Evolutionary conservation across 1,140 invertebrate genomes (phyloP).

Genomic region (Drosophila sp.): DNA sequence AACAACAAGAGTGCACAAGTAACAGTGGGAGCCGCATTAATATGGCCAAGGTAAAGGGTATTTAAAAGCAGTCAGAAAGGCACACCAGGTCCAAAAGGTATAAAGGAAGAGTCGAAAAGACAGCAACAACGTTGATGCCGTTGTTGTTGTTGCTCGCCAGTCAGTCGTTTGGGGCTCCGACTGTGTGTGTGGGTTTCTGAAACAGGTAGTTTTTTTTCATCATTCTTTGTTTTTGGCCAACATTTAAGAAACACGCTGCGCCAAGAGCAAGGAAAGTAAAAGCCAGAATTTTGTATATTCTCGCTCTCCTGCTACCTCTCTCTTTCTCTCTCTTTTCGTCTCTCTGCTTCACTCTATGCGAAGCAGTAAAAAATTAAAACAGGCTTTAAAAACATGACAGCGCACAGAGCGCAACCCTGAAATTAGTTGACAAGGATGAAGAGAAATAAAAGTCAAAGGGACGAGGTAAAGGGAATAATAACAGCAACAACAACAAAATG

Average conservation of each 20-base stretch:
- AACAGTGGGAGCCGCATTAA: constrained; percentile 82
- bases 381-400: constrained; percentile 80
- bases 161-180: constrained; percentile 42
- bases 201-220: constrained; percentile 69
- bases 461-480: constrained; percentile 23
- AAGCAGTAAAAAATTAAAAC: constrained; percentile 69
- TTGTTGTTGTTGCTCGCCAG: constrained; percentile 40
- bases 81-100: constrained; percentile 24
- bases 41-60: constrained; percentile 82
- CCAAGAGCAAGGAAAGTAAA: constrained; percentile 68
- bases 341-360: neutral
- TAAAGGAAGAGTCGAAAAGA: constrained; percentile 58
- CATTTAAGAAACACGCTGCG: constrained; percentile 65
- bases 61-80: constrained; percentile 78
- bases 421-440: constrained; percentile 82
- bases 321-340: neutral
- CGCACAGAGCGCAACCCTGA: constrained; percentile 66
- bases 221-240: constrained; percentile 75
- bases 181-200: constrained; percentile 74
- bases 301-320: neutral
- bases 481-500: constrained; percentile 23
- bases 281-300: constrained; percentile 51
- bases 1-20: constrained; percentile 64
- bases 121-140: constrained; percentile 51
- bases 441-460: constrained; percentile 38